A percentile compares a stretch with the other conserved stretches of the same genome.
phyloP scores from a whole-genome alignment of 2,888 invertebrate genomes.

The Mythimna albipuncta region DNA sequence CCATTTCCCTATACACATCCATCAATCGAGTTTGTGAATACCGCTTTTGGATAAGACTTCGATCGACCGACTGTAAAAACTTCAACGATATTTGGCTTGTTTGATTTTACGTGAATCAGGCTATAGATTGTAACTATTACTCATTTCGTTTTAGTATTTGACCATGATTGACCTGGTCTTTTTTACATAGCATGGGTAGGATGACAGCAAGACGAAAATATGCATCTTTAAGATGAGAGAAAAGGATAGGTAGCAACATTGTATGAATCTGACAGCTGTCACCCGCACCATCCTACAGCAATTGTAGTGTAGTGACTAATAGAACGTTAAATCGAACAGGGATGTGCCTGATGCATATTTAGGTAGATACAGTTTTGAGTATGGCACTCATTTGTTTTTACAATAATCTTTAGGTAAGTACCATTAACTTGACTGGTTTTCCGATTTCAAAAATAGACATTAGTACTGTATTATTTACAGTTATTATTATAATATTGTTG shows the following conservation, averaged over 20 bases:
- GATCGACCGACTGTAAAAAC: too few relatives aligned
- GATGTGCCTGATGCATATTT: neutral
- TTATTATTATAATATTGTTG: neutral
- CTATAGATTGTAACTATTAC: neutral
- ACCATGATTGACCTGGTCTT: neutral
- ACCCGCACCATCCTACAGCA: too few relatives aligned
- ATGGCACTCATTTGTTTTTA: conserved; percentile 47
- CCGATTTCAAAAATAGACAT: conserved; percentile 14
- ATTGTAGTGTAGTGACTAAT: neutral
- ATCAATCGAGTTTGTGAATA: too few relatives aligned
- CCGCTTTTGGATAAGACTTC: too few relatives aligned
- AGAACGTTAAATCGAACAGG: neutral
- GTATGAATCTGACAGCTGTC: too few relatives aligned
- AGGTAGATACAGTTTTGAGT: conserved; percentile 18
- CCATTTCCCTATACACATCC: too few relatives aligned
- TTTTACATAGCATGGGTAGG: too few relatives aligned
- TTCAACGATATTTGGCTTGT: too few relatives aligned
- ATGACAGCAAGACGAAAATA: too few relatives aligned
- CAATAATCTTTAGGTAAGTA: neutral
- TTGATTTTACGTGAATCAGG: too few relatives aligned
- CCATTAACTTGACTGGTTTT: neutral
- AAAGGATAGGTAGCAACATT: too few relatives aligned
- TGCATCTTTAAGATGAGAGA: too few relatives aligned
- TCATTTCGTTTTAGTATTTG: conserved; percentile 6
- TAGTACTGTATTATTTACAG: conserved; percentile 8